These are phyloP conservation scores for Rhombomys opimus DNA, from an alignment of 2,113 vertebrate species.

Conservation along the genomic window DNA sequence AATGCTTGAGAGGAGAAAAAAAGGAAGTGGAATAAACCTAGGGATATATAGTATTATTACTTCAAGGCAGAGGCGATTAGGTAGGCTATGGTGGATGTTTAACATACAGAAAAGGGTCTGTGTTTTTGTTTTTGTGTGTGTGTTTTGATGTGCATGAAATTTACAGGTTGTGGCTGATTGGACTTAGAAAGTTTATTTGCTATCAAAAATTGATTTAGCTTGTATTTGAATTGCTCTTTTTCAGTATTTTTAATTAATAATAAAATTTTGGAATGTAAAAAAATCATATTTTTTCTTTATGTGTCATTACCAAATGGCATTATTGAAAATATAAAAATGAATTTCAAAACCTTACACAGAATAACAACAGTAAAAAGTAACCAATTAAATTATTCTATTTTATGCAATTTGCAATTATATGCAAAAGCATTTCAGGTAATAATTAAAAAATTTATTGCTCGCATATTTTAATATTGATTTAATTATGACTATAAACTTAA, in stretches of 20 bases:
- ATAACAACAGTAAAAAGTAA: neutral
- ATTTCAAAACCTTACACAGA: neutral
- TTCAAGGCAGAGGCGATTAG: slow-evolving; percentile 69
- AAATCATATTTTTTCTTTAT: neutral
- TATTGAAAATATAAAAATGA: neutral
- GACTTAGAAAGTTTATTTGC: slow-evolving; percentile 22
- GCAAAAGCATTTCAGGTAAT: neutral
- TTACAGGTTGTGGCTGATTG: neutral
- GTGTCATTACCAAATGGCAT: neutral
- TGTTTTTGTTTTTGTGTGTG: neutral
- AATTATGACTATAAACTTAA: neutral
- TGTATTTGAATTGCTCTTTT: slow-evolving; percentile 43
- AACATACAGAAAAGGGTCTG: neutral
- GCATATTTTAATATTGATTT: neutral
- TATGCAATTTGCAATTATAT: neutral
- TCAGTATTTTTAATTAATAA: neutral
- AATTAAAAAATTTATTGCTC: neutral
- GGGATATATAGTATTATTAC: slow-evolving; percentile 66
- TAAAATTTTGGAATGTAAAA: neutral
- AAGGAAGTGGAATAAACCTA: slow-evolving; percentile 81
- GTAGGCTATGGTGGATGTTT: slow-evolving; percentile 62
- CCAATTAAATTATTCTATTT: neutral
- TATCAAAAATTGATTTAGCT: slow-evolving; percentile 5
- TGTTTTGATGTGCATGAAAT: neutral
- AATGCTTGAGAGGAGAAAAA: slow-evolving; percentile 73